These are phyloP conservation scores for Leptinotarsa juncta DNA, from an alignment of 2,888 invertebrate genomes.

Conservation along the genomic window DNA sequence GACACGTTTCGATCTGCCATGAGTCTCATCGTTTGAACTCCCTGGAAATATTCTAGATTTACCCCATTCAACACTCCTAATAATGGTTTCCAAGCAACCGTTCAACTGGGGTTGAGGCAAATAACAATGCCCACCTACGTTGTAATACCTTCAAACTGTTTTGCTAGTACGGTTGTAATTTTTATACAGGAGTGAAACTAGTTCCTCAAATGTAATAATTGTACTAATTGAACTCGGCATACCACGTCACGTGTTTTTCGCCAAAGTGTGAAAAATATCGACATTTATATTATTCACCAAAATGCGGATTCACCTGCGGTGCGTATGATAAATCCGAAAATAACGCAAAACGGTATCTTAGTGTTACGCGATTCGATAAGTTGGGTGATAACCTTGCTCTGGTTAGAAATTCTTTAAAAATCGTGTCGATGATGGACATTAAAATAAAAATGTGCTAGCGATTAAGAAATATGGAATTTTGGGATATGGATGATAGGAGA, in stretches of 20 bases:
- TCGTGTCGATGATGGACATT: neutral
- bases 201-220: neutral
- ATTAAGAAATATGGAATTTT: constrained; percentile 62
- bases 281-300: neutral
- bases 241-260: neutral
- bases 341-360: neutral
- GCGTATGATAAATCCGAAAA: neutral
- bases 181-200: constrained; percentile 27
- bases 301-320: neutral
- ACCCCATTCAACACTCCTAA: constrained; percentile 39
- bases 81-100: constrained; percentile 44
- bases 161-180: constrained; percentile 15
- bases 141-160: constrained; percentile 2
- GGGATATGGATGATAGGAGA: constrained; percentile 63
- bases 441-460: constrained; percentile 39
- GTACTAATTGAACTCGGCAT: neutral
- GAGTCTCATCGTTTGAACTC: constrained; percentile 6
- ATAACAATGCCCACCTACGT: constrained; percentile 29
- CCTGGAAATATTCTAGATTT: constrained; percentile 40
- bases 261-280: constrained; percentile 1
- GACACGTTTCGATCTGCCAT: constrained; percentile 19
- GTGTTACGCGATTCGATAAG: neutral
- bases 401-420: neutral
- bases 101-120: constrained; percentile 35
- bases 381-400: constrained; percentile 9